phyloP scores from a whole-genome alignment of 2,888 invertebrate species.

The Drosophila setosimentum region DNA sequence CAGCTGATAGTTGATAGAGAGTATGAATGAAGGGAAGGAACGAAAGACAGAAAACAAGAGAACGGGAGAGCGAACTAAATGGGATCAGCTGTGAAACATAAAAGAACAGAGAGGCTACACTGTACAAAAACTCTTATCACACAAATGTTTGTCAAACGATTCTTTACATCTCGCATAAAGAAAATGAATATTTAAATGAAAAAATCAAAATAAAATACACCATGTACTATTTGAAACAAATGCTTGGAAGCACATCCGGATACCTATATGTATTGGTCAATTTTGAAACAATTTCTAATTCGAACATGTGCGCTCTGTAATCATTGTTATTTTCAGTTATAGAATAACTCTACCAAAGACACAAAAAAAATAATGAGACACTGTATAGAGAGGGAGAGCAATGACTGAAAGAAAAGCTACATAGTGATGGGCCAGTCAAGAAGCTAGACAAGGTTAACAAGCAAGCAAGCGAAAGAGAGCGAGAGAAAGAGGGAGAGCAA shows the following conservation, averaged over 20 bases:
- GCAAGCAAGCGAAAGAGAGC: background rate
- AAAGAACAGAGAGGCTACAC: background rate
- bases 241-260: background rate
- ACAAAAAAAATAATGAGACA: background rate
- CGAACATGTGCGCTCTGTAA: background rate
- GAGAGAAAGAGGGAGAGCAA: background rate
- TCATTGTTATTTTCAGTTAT: background rate
- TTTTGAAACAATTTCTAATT: background rate
- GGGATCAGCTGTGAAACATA: slow-evolving; percentile 10
- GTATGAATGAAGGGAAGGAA: background rate
- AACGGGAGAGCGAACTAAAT: background rate
- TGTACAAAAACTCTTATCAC: background rate
- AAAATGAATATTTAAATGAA: background rate
- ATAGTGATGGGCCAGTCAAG: no score
- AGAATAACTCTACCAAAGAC: background rate
- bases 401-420: background rate
- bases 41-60: background rate
- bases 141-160: background rate
- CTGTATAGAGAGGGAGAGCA: background rate
- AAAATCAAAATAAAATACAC: background rate
- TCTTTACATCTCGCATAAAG: background rate
- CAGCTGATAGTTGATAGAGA: slow-evolving; percentile 27
- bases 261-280: background rate
- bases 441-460: slow-evolving; percentile 2
- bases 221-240: background rate